These are phyloP conservation scores for Lumbricus terrestris DNA, from an alignment of 2,888 invertebrate genomes.

Conservation along the genomic window DNA sequence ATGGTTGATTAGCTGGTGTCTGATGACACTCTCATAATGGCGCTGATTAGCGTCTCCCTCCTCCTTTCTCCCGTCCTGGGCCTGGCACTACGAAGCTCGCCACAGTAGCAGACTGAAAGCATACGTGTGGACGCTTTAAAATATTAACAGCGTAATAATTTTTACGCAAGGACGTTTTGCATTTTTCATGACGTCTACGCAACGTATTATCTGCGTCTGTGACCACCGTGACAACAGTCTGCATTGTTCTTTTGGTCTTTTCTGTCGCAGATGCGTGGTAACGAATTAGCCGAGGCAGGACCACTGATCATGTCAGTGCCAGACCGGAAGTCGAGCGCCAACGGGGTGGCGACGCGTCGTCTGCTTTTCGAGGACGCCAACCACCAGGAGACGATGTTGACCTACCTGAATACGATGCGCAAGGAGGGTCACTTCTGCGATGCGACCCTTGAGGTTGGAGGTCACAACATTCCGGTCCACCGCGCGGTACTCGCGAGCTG, in stretches of 20 bases:
- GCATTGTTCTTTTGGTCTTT: background rate
- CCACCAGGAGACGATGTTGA: conserved; percentile 56
- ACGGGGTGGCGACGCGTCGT: background rate
- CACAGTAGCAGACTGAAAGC: background rate
- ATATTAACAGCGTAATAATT: background rate
- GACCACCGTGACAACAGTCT: background rate
- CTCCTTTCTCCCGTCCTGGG: no score
- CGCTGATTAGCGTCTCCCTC: no score
- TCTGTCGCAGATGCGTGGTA: conserved; percentile 12
- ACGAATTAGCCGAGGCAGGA: background rate
- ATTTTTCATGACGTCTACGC: background rate
- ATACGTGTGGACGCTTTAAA: background rate
- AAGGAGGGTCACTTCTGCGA: conserved; percentile 84
- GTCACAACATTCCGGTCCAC: conserved; percentile 74
- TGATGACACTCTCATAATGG: no score
- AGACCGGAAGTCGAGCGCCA: background rate
- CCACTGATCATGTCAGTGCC: background rate
- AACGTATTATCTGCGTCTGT: background rate
- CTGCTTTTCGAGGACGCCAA: background rate
- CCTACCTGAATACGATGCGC: conserved; percentile 75
- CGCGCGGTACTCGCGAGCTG: conserved; percentile 77
- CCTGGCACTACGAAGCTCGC: no score
- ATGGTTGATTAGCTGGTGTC: no score
- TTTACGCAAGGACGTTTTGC: background rate
- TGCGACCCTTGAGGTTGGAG: conserved; percentile 75